phyloP scores from a whole-genome alignment of 1,140 invertebrate species.

The Cepaea nemoralis region DNA sequence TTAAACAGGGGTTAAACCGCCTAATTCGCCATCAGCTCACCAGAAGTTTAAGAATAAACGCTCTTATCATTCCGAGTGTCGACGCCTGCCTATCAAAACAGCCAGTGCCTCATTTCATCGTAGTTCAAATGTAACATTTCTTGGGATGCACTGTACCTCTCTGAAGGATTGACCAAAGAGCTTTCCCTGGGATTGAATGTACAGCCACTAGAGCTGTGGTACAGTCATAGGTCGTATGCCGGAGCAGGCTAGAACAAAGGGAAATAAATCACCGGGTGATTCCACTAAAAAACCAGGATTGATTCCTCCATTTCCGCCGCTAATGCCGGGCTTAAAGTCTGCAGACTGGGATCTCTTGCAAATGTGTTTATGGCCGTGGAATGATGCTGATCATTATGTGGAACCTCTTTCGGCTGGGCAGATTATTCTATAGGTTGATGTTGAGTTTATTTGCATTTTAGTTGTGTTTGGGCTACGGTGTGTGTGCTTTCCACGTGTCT shows the following conservation, averaged over 20 bases:
- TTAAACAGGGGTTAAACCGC: no score
- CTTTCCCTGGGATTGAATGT: neutral
- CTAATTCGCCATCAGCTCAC: no score
- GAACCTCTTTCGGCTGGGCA: no score
- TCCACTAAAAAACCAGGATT: neutral
- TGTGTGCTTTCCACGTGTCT: no score
- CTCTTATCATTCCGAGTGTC: no score
- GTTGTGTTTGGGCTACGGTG: no score
- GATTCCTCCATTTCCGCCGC: neutral
- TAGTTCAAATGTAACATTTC: no score
- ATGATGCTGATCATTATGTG: neutral
- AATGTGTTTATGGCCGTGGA: conserved; percentile 25
- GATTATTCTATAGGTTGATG: no score
- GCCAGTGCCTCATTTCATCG: no score
- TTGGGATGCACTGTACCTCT: neutral
- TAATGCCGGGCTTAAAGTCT: conserved; percentile 9
- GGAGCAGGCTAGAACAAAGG: neutral
- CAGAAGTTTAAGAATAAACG: no score
- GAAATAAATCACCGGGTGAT: neutral
- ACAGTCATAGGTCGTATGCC: neutral
- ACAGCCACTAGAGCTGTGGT: neutral
- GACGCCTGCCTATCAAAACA: no score
- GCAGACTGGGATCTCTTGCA: neutral
- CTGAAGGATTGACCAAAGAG: neutral
- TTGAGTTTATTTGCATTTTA: no score